Conservation (phyloP, 2,888 invertebrate genomes). For the Pyrochroa serraticornis region DNA sequence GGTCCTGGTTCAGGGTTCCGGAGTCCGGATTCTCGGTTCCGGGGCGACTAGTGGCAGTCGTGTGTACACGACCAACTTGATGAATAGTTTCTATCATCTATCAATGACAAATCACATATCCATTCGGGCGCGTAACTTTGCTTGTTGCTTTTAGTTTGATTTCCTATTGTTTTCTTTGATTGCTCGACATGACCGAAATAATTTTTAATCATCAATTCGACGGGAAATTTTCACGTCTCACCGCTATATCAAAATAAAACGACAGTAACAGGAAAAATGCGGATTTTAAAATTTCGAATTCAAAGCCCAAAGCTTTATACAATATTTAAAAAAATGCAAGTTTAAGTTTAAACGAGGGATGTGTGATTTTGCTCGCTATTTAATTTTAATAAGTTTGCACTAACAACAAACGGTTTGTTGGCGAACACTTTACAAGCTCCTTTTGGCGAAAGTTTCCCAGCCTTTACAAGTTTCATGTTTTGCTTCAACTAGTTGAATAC, state of each 20-base stretch:
- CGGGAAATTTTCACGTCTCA: not conserved
- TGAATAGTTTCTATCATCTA: constrained; percentile 57
- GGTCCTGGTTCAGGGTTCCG: constrained; percentile 31
- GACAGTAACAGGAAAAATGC: too few species aligned
- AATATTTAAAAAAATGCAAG: too few species aligned
- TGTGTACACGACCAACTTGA: constrained; percentile 52
- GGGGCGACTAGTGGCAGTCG: constrained; percentile 41
- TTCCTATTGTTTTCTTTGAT: constrained; percentile 35
- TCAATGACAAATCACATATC: constrained; percentile 59
- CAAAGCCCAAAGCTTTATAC: too few species aligned
- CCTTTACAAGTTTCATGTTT: too few species aligned
- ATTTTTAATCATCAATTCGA: constrained; percentile 9
- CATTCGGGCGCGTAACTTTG: constrained; percentile 43
- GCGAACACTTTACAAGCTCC: too few species aligned
- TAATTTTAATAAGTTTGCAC: too few species aligned
- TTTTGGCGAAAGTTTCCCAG: too few species aligned
- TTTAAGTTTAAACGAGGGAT: too few species aligned
- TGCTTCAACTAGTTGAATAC: too few species aligned
- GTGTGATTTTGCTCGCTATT: too few species aligned
- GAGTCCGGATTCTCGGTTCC: constrained; percentile 37
- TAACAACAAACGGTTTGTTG: too few species aligned
- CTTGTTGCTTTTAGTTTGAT: constrained; percentile 32
- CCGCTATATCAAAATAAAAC: not conserved
- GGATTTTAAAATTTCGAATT: not conserved
- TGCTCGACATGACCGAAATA: constrained; percentile 28